Conservation (phyloP, 2,888 invertebrate species). For the Agrilus mali region DNA sequence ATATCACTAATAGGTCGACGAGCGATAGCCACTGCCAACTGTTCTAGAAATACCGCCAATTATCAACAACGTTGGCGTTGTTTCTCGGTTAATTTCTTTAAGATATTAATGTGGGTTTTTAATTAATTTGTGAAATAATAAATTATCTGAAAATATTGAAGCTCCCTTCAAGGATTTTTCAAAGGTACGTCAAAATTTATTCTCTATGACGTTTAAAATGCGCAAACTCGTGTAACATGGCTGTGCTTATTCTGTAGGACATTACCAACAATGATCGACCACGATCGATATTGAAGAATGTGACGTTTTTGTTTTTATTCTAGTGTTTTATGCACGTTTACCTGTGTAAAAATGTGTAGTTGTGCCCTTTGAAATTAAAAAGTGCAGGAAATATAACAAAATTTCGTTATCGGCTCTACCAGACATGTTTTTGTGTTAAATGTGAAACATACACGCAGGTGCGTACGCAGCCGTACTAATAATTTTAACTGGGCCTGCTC, state of each 20-base stretch:
- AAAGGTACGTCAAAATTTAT: conserved; percentile 16
- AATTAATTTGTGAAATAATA: too few relatives aligned
- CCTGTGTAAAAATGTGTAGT: conserved; percentile 26
- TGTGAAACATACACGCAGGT: conserved; percentile 65
- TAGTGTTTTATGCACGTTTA: conserved; percentile 25
- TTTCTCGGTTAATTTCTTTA: too few relatives aligned
- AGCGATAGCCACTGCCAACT: too few relatives aligned
- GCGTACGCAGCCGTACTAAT: conserved; percentile 92
- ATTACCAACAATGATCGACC: conserved; percentile 37
- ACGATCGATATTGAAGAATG: conserved; percentile 47
- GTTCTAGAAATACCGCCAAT: too few relatives aligned
- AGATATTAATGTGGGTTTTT: too few relatives aligned
- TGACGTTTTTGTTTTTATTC: conserved; percentile 33
- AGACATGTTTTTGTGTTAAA: conserved; percentile 36
- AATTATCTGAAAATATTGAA: too few relatives aligned
- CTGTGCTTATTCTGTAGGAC: conserved; percentile 36
- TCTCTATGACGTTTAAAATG: conserved; percentile 26
- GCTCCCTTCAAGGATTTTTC: neutral
- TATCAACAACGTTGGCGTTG: too few relatives aligned
- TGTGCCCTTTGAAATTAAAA: conserved; percentile 22
- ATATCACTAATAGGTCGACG: too few relatives aligned
- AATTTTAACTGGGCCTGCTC: conserved; percentile 84
- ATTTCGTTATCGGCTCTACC: conserved; percentile 28
- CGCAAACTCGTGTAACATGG: conserved; percentile 63
- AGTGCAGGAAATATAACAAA: conserved; percentile 22